Base-by-base conservation (phyloP, 2,888 invertebrate genomes). In the Nephrotoma guestfalica region DNA sequence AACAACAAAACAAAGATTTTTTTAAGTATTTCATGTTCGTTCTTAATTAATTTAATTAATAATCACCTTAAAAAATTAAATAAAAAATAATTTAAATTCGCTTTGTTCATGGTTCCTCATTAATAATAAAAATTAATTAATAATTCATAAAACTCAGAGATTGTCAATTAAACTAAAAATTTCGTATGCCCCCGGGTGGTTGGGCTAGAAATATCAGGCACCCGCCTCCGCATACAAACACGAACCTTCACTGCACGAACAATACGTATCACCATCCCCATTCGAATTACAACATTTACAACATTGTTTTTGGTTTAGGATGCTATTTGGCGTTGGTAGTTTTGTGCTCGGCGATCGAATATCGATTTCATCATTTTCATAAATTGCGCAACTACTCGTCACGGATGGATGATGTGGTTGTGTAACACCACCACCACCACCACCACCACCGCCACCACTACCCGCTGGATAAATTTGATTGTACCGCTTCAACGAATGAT, bases 221-320 rank as follows among this genome's bases (percentile, higher is more conserved):
- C 93, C 93, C 42, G 93, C 93, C 90, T 94, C 94, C 0, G 94
- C 94, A 89, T 94, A 94, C 87, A 94, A 90, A 88, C 94, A 94
- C 86, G 93, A 93, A 18, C 94, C 93, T 89, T 94, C 94, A 89
- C 94, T 94, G 90, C 94, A 94, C 43, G 94, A 94, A 90, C 94
- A 94, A 86, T 92, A 92, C 2, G 94, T 94, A 89, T 94, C 94
- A 85, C 92, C 92, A 86, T 92, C 92, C 85, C 92, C 92, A 86
- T 92, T 92, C 89, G 91, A 93, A 91, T 89, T 93, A 91, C 90
- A 90, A 88, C 91, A 91, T 47, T 87, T 86, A 88, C 92, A 93
- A 86, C 87, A 87, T 88, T 92, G 91, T 89, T 91, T 90, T 86
- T 89, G 89, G 41, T 41, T 84, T 84, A 41, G 1, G 6, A 84